Percentiles rank a stretch among this genome's conserved stretches.
phyloP scores from a whole-genome alignment of 2,113 vertebrate species.

The Rhinichthys klamathensis region DNA sequence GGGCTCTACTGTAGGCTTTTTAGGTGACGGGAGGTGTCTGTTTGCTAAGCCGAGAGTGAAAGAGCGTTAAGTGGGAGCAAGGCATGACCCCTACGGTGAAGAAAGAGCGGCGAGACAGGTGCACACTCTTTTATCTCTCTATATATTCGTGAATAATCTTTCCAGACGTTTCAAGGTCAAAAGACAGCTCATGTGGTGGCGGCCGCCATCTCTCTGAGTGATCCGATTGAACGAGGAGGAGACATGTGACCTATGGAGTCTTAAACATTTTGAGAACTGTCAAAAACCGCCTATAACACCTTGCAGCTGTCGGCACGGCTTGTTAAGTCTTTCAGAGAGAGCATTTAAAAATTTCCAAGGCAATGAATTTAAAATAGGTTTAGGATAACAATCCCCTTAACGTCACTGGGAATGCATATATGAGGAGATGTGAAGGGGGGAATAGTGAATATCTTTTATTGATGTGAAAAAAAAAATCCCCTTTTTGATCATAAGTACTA shows the following conservation, averaged over 20 bases:
- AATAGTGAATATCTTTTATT: conserved; percentile 58
- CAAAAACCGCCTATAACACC: conserved; percentile 1
- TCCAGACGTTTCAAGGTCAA: conserved; percentile 32
- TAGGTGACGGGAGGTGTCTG: conserved; percentile 41
- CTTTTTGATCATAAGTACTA: conserved; percentile 59
- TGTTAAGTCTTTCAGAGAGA: conserved; percentile 63
- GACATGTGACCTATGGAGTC: conserved; percentile 10
- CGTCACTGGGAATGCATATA: conserved; percentile 31
- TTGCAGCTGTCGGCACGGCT: conserved; percentile 57
- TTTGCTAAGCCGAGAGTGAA: conserved; percentile 30
- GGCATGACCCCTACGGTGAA: neutral
- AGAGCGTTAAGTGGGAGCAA: neutral
- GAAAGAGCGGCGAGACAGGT: conserved; percentile 37
- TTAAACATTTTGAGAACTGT: conserved; percentile 28
- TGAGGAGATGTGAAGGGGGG: conserved; percentile 22
- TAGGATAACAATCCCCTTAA: conserved; percentile 55
- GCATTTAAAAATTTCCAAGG: conserved; percentile 56
- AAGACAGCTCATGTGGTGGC: conserved; percentile 5
- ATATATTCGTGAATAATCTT: neutral
- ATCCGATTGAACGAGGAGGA: conserved; percentile 1
- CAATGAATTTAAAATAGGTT: conserved; percentile 66
- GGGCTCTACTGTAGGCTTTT: conserved; percentile 28
- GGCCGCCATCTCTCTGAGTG: neutral
- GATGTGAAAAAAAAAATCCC: conserved; percentile 60
- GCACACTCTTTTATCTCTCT: conserved; percentile 31